Evolutionary conservation across 1,140 invertebrate species (phyloP), one percentile per base, ranked within the genome.

Genomic region (Matsumurasca onukii): DNA sequence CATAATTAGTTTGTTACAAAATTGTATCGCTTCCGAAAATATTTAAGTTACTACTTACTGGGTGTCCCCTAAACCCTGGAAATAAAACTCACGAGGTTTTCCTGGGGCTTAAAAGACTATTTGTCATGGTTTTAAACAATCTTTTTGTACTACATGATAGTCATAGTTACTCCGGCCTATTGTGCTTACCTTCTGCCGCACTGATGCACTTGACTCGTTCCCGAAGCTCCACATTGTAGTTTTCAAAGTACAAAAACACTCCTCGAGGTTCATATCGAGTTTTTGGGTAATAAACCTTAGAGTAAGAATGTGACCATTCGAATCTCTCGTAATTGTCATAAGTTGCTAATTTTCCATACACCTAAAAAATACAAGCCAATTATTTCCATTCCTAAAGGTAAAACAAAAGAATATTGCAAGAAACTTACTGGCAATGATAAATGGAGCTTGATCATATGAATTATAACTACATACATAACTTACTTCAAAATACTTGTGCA

Each of bases 181-280:
- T 9, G 34, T 27, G 57, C 69, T 68, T 78, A 85, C 86, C 94
- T 77, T 97, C 91, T 15, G 86, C 88, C 0, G 91, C 95, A 79
- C 92, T 96, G 71, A 99, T 90, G 78, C 95, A 98, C 82, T 98
- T 97, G 0, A 99, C 97, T 57, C 97, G 82, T 74, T 98, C 95
- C 45, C 97, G 84, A 0, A 91, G 90, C 82, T 98, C 97, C 0
- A 98, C 97, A 80, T 98, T 98, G 79, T 98, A 99, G 79, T 97
- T 95, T 76, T 97, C 94, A 82, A 99, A 98, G 71, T 95, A 96
- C 81, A 97, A 93, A 78, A 96, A 98, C 0, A 93, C 89, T 15
- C 94, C 94, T 17, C 85, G 85, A 0, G 95, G 88, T 75, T 95
- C 89, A 78, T 98, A 98, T 73, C 89, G 92, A 22, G 88, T 87